phyloP scores from a whole-genome alignment of 1,140 invertebrate species.

The Protaetia brevitarsis region DNA sequence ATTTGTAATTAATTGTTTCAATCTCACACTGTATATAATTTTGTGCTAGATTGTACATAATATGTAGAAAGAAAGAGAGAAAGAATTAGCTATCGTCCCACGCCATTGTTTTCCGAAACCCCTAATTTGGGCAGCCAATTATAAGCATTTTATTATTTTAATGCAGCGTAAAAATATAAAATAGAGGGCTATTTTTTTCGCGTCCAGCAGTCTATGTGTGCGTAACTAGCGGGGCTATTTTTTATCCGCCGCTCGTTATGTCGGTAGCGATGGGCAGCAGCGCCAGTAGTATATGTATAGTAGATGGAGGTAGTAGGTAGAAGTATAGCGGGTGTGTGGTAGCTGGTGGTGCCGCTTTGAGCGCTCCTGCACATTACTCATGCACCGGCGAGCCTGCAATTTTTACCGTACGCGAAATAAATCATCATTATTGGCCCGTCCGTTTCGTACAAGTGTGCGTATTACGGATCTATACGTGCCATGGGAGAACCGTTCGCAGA shows the following conservation, averaged over 20 bases:
- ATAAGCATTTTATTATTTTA: conserved; percentile 35
- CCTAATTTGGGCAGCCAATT: conserved; percentile 28
- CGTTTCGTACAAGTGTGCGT: conserved; percentile 25
- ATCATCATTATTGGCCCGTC: conserved; percentile 42
- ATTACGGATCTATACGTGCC: conserved; percentile 32
- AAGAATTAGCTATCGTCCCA: too few species aligned
- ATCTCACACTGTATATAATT: too few species aligned
- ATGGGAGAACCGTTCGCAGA: neutral
- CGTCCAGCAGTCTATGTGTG: conserved; percentile 15
- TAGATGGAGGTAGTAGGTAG: neutral
- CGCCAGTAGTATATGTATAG: neutral
- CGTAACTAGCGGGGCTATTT: conserved; percentile 24
- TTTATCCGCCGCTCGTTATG: conserved; percentile 35
- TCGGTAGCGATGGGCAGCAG: neutral
- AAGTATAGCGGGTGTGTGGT: neutral
- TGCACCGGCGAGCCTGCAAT: conserved; percentile 41
- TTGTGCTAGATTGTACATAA: too few species aligned
- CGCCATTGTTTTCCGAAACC: neutral
- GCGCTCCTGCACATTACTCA: conserved; percentile 39
- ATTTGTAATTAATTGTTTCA: too few species aligned
- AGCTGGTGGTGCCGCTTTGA: conserved; percentile 28
- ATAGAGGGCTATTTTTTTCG: conserved; percentile 37
- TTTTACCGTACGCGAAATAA: conserved; percentile 42
- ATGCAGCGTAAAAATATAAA: conserved; percentile 41
- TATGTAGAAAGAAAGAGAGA: too few species aligned